Percentiles rank a stretch among this genome's conserved stretches.
These are phyloP conservation scores for Celastrina argiolus DNA, from an alignment of 2,888 invertebrate genomes.

Conservation along the genomic window DNA sequence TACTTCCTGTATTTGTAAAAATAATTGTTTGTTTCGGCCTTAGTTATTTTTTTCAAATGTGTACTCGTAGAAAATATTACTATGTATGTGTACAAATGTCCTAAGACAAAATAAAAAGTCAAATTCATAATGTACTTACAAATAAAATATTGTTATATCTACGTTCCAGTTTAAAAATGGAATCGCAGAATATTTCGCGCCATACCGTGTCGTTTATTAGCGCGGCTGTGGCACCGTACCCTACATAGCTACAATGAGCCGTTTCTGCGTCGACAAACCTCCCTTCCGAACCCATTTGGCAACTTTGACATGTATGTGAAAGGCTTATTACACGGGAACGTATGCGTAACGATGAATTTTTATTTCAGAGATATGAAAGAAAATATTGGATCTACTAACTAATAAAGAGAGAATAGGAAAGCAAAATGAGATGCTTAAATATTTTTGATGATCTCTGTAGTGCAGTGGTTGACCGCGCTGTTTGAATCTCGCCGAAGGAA, in stretches of 20 bases:
- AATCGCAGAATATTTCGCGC: slow-evolving; percentile 6
- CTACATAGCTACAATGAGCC: slow-evolving; percentile 36
- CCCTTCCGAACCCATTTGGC: slow-evolving; percentile 23
- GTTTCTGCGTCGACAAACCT: slow-evolving; percentile 34
- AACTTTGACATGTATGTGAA: slow-evolving; percentile 27
- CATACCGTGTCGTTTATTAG: slow-evolving; percentile 25
- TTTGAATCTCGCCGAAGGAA: too few species aligned
- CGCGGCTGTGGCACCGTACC: slow-evolving; percentile 25
- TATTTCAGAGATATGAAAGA: neutral
- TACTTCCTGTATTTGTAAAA: too few species aligned
- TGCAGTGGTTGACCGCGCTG: too few species aligned
- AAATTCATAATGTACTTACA: too few species aligned
- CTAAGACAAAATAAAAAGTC: neutral
- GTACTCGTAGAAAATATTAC: too few species aligned
- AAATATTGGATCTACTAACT: too few species aligned
- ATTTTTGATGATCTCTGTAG: neutral
- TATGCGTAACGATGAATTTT: neutral
- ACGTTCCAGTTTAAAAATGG: neutral
- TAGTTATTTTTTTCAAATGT: too few species aligned
- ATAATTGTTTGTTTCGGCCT: too few species aligned
- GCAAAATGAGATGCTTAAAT: too few species aligned
- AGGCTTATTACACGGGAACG: neutral
- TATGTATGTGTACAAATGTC: too few species aligned
- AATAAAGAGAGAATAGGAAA: too few species aligned
- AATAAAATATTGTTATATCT: neutral